Percentiles rank a stretch among this genome's conserved stretches.
Conservation (phyloP, 1,140 invertebrate genomes). For the Drosophila eugracilis region DNA sequence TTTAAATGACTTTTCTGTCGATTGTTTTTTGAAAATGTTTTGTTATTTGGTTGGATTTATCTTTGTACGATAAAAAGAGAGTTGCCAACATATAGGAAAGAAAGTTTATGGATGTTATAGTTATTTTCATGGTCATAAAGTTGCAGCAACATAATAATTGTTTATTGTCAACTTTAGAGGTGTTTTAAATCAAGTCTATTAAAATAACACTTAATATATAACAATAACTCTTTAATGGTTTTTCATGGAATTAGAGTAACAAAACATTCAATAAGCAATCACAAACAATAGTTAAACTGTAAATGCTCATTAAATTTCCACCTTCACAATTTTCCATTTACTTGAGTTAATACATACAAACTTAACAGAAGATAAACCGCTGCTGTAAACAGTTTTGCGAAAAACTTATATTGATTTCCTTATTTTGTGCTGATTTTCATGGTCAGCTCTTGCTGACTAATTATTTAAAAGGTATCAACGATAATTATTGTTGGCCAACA, state of each 20-base stretch:
- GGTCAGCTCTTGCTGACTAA: slow-evolving; percentile 61
- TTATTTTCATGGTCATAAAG: neutral
- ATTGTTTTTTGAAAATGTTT: slow-evolving; percentile 35
- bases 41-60: slow-evolving; percentile 29
- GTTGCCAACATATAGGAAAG: slow-evolving; percentile 27
- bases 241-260: too few relatives aligned
- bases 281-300: too few relatives aligned
- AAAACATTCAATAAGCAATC: too few relatives aligned
- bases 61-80: slow-evolving; percentile 7
- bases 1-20: slow-evolving; percentile 71
- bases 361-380: slow-evolving; percentile 2
- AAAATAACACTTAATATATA: too few relatives aligned
- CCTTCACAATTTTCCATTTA: neutral
- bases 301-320: too few relatives aligned
- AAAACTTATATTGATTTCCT: slow-evolving; percentile 27
- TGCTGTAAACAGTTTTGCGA: slow-evolving; percentile 24
- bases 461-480: slow-evolving; percentile 43
- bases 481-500: slow-evolving; percentile 40
- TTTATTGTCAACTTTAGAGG: too few relatives aligned
- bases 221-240: too few relatives aligned
- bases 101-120: neutral
- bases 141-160: neutral
- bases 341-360: neutral
- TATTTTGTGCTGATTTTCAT: slow-evolving; percentile 52
- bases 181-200: too few relatives aligned